Evolutionary conservation across 2,797 vertebrate species (phyloP).

Genomic region (Heterohyrax brucei): DNA sequence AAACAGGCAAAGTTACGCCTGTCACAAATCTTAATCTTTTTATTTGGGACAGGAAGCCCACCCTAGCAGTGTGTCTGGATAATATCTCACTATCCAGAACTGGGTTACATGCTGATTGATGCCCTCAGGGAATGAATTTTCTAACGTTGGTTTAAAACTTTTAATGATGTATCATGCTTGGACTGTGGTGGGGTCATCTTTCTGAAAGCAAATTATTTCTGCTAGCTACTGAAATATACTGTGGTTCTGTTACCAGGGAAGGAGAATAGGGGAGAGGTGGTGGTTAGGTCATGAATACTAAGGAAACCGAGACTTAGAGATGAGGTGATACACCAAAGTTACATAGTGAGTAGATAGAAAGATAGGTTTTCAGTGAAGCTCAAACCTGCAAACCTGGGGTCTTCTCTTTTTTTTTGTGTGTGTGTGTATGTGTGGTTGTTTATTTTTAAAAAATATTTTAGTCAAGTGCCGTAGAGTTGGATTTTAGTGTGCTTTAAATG

Average conservation of each 20-base stretch:
- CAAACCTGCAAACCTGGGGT: neutral
- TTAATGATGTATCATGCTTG: neutral
- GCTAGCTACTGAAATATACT: neutral
- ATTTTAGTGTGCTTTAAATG: no score
- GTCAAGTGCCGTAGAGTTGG: no score
- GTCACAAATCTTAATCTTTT: neutral
- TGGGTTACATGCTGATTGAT: neutral
- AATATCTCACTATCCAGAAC: neutral
- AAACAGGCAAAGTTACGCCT: neutral
- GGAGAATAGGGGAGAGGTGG: neutral
- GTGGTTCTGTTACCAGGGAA: neutral
- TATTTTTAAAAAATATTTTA: no score
- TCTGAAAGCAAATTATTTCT: neutral
- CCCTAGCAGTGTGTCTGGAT: neutral
- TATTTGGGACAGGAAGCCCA: neutral
- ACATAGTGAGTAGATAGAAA: neutral
- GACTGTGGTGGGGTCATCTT: neutral
- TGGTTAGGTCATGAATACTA: rapidly evolving
- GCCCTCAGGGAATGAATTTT: neutral
- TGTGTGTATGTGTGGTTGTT: no score
- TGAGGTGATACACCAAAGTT: neutral
- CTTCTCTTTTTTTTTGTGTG: neutral
- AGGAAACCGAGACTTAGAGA: neutral
- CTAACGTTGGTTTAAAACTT: neutral
- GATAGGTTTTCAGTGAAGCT: neutral